Evolutionary conservation across 2,797 vertebrate genomes (phyloP), one percentile per base, ranked within the genome.

Genomic region (Sciurus carolinensis): DNA sequence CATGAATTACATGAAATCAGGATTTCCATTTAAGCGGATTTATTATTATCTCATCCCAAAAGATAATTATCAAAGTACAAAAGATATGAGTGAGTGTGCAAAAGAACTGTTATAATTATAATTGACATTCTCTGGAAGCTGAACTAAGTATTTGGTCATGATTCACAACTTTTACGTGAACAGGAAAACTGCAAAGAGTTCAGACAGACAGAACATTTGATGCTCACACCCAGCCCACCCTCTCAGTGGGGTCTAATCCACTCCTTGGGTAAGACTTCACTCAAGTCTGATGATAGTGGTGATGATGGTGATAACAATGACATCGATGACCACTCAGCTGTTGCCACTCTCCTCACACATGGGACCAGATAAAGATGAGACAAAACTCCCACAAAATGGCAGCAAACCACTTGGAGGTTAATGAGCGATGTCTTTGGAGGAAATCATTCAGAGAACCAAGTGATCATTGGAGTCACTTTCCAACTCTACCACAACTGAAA

Each of bases 11-110:
- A 86, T 64, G 36, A 91, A 88, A 87, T 54, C 33, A 39, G 30
- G 22, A 72, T 91, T 90, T 90, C 72, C 73, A 89, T 81, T 84
- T 93, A 87, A 96, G 77, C 67, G 18, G 39, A 30, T 87, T 95
- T 72, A 75, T 39, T 50, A 36, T 88, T 26, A 75, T 5, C 44
- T 84, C 85, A 90, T 69, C 24, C 52, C 57, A 42, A 90, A 84
- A 84, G 75, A 62, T 42, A 89, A 87, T 91, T 84, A 76, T 84
- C 44, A 81, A 69, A 79, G 77, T 36, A 87, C 80, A 91, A 89
- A 93, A 44, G 44, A 36, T 8, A 39, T 13, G 12, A 95, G 87
- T 44, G 79, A 75, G 52, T 8, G 13, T 18, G 3, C 14, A 42
- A 66, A 62, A 75, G 57, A 86, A 57, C n/a, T 13, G 54, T 24